Conservation (phyloP, 2,113 vertebrate species). For the Bos indicus region DNA sequence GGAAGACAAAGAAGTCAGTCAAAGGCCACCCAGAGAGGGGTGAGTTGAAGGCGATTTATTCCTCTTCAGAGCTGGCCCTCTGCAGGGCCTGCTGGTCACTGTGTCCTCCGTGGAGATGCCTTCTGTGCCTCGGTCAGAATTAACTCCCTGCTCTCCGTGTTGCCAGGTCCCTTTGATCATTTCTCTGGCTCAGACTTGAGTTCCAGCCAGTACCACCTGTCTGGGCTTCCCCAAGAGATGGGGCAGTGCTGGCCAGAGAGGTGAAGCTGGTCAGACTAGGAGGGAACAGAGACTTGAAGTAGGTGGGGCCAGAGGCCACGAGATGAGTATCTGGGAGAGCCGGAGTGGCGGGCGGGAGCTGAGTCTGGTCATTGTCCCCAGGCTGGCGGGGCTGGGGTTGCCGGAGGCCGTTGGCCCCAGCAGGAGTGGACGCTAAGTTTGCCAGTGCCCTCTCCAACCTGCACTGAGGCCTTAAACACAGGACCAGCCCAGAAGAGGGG, state of each 20-base stretch:
- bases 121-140: neutral
- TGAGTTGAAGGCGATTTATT: neutral
- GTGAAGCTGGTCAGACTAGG: neutral
- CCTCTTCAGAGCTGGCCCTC: neutral
- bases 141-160: rapidly evolving
- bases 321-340: neutral
- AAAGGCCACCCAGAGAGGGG: neutral
- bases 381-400: neutral
- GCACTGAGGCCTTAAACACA: neutral
- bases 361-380: neutral
- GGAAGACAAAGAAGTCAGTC: slow-evolving; percentile 38
- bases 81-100: neutral
- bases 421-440: rapidly evolving
- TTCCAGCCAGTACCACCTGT: neutral
- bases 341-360: too few species aligned
- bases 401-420: neutral
- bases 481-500: neutral
- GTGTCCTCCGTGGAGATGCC: neutral
- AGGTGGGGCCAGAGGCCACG: neutral
- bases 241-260: too few species aligned
- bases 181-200: neutral
- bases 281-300: neutral
- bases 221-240: neutral
- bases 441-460: neutral
- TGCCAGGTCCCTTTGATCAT: neutral